Conservation (phyloP, 2,113 vertebrate species). For the Podocnemis expansa region DNA sequence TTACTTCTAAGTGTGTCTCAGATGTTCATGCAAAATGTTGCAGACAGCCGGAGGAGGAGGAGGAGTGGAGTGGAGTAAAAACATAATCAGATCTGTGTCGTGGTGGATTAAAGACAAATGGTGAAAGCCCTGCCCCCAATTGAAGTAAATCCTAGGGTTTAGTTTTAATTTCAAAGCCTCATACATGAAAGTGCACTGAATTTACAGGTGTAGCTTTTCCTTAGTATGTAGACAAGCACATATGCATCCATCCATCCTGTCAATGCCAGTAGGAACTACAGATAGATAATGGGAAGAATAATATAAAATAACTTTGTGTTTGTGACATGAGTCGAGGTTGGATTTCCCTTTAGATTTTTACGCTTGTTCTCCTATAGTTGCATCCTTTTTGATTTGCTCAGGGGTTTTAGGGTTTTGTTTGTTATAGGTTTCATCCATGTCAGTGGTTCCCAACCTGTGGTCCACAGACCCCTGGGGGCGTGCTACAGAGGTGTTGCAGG, state of each 20-base stretch:
- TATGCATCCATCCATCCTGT: not conserved
- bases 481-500: too few relatives aligned
- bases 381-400: accelerated
- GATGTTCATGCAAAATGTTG: not conserved
- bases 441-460: too few relatives aligned
- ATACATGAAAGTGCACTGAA: not conserved
- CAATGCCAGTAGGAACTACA: not conserved
- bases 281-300: accelerated
- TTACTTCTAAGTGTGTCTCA: not conserved
- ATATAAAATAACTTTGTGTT: not conserved
- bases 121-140: not conserved
- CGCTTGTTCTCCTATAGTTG: not conserved
- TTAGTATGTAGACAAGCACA: not conserved
- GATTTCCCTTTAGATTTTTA: not conserved
- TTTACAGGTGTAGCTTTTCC: not conserved
- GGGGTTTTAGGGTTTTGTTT: not conserved
- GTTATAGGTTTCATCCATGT: accelerated
- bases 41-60: not conserved
- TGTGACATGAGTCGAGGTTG: not conserved
- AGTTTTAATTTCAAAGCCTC: not conserved
- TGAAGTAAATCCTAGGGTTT: not conserved
- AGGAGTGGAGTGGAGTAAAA: not conserved
- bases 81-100: not conserved
- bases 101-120: not conserved
- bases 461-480: too few relatives aligned